Base-by-base conservation (phyloP, 1,140 invertebrate genomes). In the Tachypleus tridentatus region DNA sequence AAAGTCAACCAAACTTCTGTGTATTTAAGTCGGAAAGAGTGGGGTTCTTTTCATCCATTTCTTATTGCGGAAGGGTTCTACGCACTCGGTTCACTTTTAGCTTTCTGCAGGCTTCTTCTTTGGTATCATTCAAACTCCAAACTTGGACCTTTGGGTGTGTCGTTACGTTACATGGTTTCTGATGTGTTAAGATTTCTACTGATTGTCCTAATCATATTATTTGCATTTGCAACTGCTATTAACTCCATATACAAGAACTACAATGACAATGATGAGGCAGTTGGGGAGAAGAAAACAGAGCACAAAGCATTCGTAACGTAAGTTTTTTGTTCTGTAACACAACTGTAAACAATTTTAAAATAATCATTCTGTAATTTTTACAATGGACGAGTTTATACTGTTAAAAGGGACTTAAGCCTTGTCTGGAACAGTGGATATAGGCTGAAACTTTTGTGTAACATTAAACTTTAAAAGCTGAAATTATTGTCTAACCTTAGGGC, bases 61-160 rank as follows among this genome's bases (percentile, higher is more conserved):
- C 53, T 70, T 3, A n/a, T 70, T 5, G 69, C 67, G 4, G 69
- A 70, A 68, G 66, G 61, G 6, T 60, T 70, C 29, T 70, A 68
- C 49, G 69, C 69, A 6, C 49, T 60, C 9, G 69, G 67, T 6
- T 68, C 69, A 6, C 58, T 70, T 4, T 61, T 70, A 62, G 69
- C 69, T n/a, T 70, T 70, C 48, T 66, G 61, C n/a, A 50, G 79
- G 69, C 71, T 85, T 4, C 71, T 84, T 66, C 77, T 81, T 61
- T 75, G 83, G 60, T 82, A 78, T 60, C 80, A 83, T 69, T 70
- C 84, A 4, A 80, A 82, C 67, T 82, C 81, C 65, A 74, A 81
- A 72, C 72, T 85, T 47, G 83, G 83, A 48, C 83, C 83, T 0
- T 71, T 85, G 62, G 64, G 69, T 8, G 68, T 64, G 29, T 68